Base-by-base conservation (phyloP, 2,113 vertebrate species). In the Salvelinus namaycush region DNA sequence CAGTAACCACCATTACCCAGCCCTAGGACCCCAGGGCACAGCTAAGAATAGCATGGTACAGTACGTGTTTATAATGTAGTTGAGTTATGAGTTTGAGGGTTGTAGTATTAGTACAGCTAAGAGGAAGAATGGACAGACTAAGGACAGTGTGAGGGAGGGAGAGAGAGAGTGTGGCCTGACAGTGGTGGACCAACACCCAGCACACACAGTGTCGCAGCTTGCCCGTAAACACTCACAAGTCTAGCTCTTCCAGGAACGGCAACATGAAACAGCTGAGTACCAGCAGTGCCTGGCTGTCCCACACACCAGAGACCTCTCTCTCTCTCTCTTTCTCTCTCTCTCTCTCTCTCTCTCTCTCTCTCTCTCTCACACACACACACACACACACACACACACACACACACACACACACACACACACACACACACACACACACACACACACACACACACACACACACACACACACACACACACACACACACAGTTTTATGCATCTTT, bases 201-300 rank as follows among this genome's bases (percentile, higher is more conserved):
- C 34, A 69, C 31, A 69, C 67, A 39, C 68, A 69, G 16, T n/a
- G 34, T 5, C 20, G 14, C 73, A 34, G 66, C 44, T 78, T 91
- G 86, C 90, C 85, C 89, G 89, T 93, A 93, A 92, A 92, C 90
- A 91, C 83, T 86, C 84, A 89, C 89, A 87, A 88, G 80, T 87
- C 85, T 85, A 89, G 78, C 83, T 84, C 85, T 92, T 93, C 87
- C 91, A 88, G 88, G 93, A 92, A 92, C 81, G 86, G 84, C 73
- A 84, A 85, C 85, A 87, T 79, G 85, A 87, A 88, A 85, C 87
- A 93, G 88, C 89, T 92, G 85, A 88, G 88, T 87, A 89, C 84
- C 88, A 93, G 87, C 90, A 90, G 86, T 90, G 87, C 85, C 88
- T 68, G 83, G 83, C 84, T 83, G 89, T 92, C 90, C 89, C 87